Base-by-base conservation (phyloP, 2,888 invertebrate species). In the Miltochrista miniata region DNA sequence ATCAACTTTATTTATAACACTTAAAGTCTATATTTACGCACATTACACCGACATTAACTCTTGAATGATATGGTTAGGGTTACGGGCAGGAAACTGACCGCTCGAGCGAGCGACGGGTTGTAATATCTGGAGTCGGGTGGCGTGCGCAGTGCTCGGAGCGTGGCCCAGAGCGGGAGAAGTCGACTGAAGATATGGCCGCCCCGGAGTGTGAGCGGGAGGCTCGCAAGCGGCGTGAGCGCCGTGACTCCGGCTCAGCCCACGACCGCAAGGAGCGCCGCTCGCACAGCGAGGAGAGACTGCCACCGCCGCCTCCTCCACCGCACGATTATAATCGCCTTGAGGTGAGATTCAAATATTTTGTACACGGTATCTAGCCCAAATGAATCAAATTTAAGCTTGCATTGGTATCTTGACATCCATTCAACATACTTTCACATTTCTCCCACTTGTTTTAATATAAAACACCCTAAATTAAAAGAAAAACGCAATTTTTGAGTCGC, bases 191-290 rank as follows among this genome's bases (percentile, higher is more conserved):
- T 53, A 93, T 93, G 85, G 90, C 88, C 64, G 90, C 92, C 59
- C 88, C 92, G 47, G 90, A 92, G 81, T 88, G 93, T 78, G 92
- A 92, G 84, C 85, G 93, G 69, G 90, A 93, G 83, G 92, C 93
- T 64, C 92, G 93, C 70, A 93, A 93, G 82, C 89, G 93, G 42
- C 93, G 93, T 74, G 93, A 94, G 83, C 91, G 93, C 48, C 87
- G 93, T n/a, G 93, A 93, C 73, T 92, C 93, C 51, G 93, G 93
- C 53, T 82, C 85, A 69, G 83, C 89, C 35, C 91, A 89, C 70
- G 92, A 91, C 79, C 77, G 91, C 51, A 91, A 90, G 59, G 91
- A 91, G 61, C 73, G 91, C 41, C 75, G 91, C 49, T 88, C 91
- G 36, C 90, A 87, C 62, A 90, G 91, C 66, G 91, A 91, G 68